These are phyloP conservation scores for Gulo gulo DNA, from an alignment of 2,113 vertebrate species.

Conservation along the genomic window DNA sequence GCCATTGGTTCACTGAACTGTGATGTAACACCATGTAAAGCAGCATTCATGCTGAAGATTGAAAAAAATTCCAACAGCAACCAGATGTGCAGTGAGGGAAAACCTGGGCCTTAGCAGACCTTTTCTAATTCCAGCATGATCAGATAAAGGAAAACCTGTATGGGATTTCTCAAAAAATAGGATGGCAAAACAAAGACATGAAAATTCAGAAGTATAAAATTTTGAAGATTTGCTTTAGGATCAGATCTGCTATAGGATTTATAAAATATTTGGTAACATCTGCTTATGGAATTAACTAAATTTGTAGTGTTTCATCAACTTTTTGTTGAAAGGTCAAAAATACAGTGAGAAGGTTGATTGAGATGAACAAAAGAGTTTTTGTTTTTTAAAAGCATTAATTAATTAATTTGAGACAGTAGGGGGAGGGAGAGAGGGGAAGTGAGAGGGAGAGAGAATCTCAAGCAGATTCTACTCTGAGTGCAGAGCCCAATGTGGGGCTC, in stretches of 20 bases:
- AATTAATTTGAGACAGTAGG: neutral
- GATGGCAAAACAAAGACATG: neutral
- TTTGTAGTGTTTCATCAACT: neutral
- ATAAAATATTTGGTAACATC: neutral
- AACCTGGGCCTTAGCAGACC: neutral
- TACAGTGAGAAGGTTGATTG: neutral
- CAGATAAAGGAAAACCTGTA: neutral
- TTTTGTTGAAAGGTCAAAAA: constrained; percentile 10
- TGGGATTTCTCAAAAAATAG: neutral
- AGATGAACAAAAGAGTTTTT: neutral
- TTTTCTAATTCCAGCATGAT: neutral
- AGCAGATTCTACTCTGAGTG: neutral
- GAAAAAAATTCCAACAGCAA: neutral
- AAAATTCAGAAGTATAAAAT: neutral
- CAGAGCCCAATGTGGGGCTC: neutral
- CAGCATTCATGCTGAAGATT: neutral
- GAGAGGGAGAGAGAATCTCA: neutral
- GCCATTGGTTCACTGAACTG: neutral
- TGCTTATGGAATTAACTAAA: constrained; percentile 6
- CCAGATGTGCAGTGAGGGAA: neutral
- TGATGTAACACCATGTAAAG: neutral
- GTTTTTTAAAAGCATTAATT: neutral
- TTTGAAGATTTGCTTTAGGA: neutral
- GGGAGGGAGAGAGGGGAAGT: neutral
- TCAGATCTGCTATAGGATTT: neutral